phyloP scores from a whole-genome alignment of 2,797 vertebrate species.

The Vultur gryphus region DNA sequence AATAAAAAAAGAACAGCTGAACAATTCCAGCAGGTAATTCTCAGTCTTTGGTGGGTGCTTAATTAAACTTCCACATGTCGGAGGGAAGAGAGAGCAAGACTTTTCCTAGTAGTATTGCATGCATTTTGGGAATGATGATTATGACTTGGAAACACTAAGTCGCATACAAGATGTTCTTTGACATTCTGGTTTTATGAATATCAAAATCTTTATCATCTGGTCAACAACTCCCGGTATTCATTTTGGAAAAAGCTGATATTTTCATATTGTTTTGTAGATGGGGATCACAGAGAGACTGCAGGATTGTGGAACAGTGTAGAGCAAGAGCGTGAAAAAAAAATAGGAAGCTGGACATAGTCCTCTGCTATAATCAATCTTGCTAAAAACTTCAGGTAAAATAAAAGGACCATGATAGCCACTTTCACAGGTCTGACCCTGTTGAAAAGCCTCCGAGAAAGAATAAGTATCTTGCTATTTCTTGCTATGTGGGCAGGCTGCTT shows the following conservation, averaged over 20 bases:
- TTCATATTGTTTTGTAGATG: not conserved
- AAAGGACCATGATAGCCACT: not conserved
- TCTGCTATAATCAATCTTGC: not conserved
- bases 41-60: not conserved
- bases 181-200: slow-evolving; percentile 51
- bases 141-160: slow-evolving; percentile 39
- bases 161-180: slow-evolving; percentile 54
- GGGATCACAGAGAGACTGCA: not conserved
- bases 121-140: not conserved
- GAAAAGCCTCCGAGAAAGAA: not conserved
- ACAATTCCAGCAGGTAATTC: slow-evolving; percentile 13
- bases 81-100: not conserved
- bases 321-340: not conserved
- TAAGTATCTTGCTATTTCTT: not conserved
- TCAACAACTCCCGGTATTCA: slow-evolving; percentile 35
- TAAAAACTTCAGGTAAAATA: not conserved
- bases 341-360: not conserved
- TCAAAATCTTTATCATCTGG: slow-evolving; percentile 54
- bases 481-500: slow-evolving; percentile 28
- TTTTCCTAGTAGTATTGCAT: not conserved
- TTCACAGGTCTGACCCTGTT: slow-evolving; percentile 6
- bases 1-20: not conserved
- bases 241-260: slow-evolving; percentile 4
- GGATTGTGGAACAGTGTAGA: not conserved
- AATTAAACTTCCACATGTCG: slow-evolving; percentile 1